Conservation (phyloP, 2,888 invertebrate species). For the Palloptera scutellata region DNA sequence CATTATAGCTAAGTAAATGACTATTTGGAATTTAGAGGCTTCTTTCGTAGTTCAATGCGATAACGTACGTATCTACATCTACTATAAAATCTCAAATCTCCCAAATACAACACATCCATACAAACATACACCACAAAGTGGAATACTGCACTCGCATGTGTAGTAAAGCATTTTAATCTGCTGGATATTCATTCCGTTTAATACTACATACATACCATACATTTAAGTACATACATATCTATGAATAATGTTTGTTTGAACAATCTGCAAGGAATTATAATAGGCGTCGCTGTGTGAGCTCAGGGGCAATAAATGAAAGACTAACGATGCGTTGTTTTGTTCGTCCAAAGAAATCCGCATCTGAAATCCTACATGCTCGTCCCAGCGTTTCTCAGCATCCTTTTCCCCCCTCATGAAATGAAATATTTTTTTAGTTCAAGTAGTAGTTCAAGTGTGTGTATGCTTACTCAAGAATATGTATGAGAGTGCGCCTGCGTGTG, state of each 20-base stretch:
- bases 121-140: too few relatives aligned
- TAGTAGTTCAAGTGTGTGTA: constrained; percentile 6
- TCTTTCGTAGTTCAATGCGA: too few relatives aligned
- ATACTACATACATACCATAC: not conserved
- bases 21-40: too few relatives aligned
- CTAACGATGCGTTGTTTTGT: constrained; percentile 22
- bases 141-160: too few relatives aligned
- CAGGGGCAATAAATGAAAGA: constrained; percentile 20
- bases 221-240: not conserved
- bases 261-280: constrained; percentile 23
- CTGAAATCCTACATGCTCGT: not conserved
- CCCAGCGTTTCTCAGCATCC: not conserved
- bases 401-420: not conserved
- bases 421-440: too few relatives aligned
- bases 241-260: constrained; percentile 26
- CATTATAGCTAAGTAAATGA: too few relatives aligned
- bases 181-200: not conserved
- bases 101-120: too few relatives aligned
- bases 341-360: not conserved
- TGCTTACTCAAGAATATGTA: not conserved
- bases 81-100: too few relatives aligned
- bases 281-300: constrained; percentile 6
- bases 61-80: too few relatives aligned
- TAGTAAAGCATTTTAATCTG: constrained; percentile 8
- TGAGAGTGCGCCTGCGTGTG: not conserved